Evolutionary conservation across 2,113 vertebrate species (phyloP).

Genomic region (Hucho hucho): DNA sequence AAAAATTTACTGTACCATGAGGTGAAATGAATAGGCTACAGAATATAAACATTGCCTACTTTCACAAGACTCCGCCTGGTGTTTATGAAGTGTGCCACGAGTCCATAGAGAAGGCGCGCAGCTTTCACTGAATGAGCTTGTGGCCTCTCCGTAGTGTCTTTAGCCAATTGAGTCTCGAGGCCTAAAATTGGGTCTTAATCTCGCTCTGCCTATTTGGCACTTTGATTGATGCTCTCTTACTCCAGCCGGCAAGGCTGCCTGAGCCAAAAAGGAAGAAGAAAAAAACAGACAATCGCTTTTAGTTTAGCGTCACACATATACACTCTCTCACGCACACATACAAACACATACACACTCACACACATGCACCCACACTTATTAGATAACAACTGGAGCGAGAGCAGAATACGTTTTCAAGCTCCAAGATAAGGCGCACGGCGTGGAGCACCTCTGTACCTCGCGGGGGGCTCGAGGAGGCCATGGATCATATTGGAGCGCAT

Average conservation of each 20-base stretch:
- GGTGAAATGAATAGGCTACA: too few species aligned
- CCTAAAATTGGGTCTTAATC: slow-evolving; percentile 67
- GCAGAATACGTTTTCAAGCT: slow-evolving; percentile 38
- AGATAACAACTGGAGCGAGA: slow-evolving; percentile 62
- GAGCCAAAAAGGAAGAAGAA: slow-evolving; percentile 41
- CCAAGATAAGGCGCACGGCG: slow-evolving; percentile 50
- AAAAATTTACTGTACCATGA: too few species aligned
- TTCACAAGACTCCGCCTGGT: too few species aligned
- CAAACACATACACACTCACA: slow-evolving; percentile 19
- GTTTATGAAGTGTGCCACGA: slow-evolving; percentile 8
- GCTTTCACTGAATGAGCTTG: slow-evolving; percentile 18
- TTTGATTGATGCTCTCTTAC: slow-evolving; percentile 86
- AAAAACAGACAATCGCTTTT: not conserved
- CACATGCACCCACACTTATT: slow-evolving; percentile 47
- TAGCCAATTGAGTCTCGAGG: slow-evolving; percentile 79
- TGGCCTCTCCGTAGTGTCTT: slow-evolving; percentile 40
- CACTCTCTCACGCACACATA: slow-evolving; percentile 4
- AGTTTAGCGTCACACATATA: slow-evolving; percentile 2
- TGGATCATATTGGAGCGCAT: slow-evolving; percentile 88
- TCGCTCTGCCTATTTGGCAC: slow-evolving; percentile 80
- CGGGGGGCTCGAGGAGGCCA: slow-evolving; percentile 63
- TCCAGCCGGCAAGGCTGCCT: slow-evolving; percentile 59
- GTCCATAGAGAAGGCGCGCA: slow-evolving; percentile 2
- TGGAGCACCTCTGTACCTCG: slow-evolving; percentile 55
- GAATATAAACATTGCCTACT: too few species aligned